Base-by-base conservation (phyloP, 2,888 invertebrate genomes). In the Leistus spinibarbis region DNA sequence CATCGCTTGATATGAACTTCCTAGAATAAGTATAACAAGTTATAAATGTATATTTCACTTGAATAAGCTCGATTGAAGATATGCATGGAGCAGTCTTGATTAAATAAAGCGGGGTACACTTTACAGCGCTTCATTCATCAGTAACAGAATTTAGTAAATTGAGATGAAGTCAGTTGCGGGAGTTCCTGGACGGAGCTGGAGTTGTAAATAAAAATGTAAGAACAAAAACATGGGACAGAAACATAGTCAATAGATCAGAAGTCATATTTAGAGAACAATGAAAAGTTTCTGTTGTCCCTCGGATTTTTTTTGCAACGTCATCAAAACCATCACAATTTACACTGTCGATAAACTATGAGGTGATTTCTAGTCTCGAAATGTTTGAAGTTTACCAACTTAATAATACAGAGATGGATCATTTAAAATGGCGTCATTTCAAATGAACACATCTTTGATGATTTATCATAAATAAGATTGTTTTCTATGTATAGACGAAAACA, bases 321-420 rank as follows among this genome's bases (percentile, higher is more conserved):
- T 85, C 85, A 85, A 82, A 86, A 85, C 86, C 85, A 78, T 82
- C 85, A 84, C 82, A 84, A 85, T 85, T 86, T 86, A 85, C 81
- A 78, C 76, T 76, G 75, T 76, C 77, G 79, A 83, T 85, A 86
- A 86, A 86, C 82, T 80, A 82, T 83, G 85, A 80, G 86, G 86
- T 86, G 86, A 85, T 75, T 66, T 53, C 60, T 67, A 24, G 40
- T 40, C 24, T 62, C 73, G 40, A 73, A 73, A 67, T 22, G 23
- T 67, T 73, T 64, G 69, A 72, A 60, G 19, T 60, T 60, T 60
- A 60, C 22, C 60, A 22, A 56, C 56, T 3, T 20, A 60, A n/a
- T 60, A 60, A 60, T 60, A 22, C 60, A 17, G 22, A 60, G 10
- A 20, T 60, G 60, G 60, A 40, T 40, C 40, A 40, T 40, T 40